These are phyloP conservation scores for Solea senegalensis DNA, from an alignment of 2,113 vertebrate species.

Conservation along the genomic window DNA sequence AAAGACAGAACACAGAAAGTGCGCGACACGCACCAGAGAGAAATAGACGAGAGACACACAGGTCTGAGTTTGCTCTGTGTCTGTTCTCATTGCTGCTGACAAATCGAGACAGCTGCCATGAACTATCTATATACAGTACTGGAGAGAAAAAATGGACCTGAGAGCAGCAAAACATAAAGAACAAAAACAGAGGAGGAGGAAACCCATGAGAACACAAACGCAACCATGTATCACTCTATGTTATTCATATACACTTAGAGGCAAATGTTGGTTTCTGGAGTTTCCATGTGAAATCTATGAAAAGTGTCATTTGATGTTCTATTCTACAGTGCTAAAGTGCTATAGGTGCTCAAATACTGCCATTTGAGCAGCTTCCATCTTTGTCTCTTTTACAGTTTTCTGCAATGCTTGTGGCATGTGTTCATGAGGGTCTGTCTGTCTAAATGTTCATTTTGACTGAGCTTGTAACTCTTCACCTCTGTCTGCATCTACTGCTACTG, in stretches of 20 bases:
- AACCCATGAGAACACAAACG: constrained; percentile 19
- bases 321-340: no score
- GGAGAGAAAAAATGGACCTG: not conserved
- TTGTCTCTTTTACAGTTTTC: constrained; percentile 43
- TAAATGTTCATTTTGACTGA: constrained; percentile 76
- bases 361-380: no score
- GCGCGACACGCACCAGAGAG: constrained; percentile 31
- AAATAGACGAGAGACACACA: constrained; percentile 31
- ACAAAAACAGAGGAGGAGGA: not conserved
- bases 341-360: no score
- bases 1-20: constrained; percentile 20
- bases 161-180: constrained; percentile 6
- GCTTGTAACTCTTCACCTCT: constrained; percentile 73
- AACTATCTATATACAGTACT: not conserved
- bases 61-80: constrained; percentile 11
- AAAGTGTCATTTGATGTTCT: no score
- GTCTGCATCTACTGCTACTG: constrained; percentile 60
- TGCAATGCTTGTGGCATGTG: constrained; percentile 65
- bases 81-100: constrained; percentile 14
- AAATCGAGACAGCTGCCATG: constrained; percentile 45
- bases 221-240: not conserved
- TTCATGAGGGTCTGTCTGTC: constrained; percentile 21
- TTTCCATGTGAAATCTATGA: no score
- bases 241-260: no score
- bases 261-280: no score